Evolutionary conservation across 2,888 invertebrate species (phyloP), one percentile per base, ranked within the genome.

Genomic region (Oxyscelio sp.): DNA sequence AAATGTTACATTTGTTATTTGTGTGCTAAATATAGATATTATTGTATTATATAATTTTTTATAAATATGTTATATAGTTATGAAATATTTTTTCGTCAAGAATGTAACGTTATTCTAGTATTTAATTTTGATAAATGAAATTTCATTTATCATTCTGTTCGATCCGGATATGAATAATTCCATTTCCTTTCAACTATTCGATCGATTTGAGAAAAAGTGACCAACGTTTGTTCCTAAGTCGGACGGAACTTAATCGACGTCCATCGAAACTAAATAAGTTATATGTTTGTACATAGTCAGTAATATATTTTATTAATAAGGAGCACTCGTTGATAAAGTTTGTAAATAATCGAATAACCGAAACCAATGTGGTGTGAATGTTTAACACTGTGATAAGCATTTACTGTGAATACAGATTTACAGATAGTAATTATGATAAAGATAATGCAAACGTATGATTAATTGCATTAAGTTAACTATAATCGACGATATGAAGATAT

Each of bases 361-460:
- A 40, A 75, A 31, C n/a, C 24, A 68, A 34, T 34, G 45, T 63
- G 34, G 70, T 43, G 31, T 68, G 34, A 45, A 74, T 34, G 38
- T 71, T 56, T 56, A 22, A 65, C 81, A 83, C 58, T 83, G 77
- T 71, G 77, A 83, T 83, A 78, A 77, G 66, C 73, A 73, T 78
- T 83, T 63, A 70, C 27, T 54, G 22, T 22, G 61, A 48, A 59
- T n/a, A n/a, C 17, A 68, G 21, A 56, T 27, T 45, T 59, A 31
- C 17, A 24, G 19, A n/a, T 50, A 24, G 22, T 34, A 15, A 13
- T 63, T 34, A 75, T 11, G 34, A 38, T 27, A 61, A 84, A 74
- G 61, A 82, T 75, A 61, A 80, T 83, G 66, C 63, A 81, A n/a
- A n/a, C n/a, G n/a, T n/a, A n/a, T n/a, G n/a, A n/a, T n/a, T 87